Evolutionary conservation across 1,140 invertebrate genomes (phyloP).

Genomic region (Pogonomyrmex barbatus): DNA sequence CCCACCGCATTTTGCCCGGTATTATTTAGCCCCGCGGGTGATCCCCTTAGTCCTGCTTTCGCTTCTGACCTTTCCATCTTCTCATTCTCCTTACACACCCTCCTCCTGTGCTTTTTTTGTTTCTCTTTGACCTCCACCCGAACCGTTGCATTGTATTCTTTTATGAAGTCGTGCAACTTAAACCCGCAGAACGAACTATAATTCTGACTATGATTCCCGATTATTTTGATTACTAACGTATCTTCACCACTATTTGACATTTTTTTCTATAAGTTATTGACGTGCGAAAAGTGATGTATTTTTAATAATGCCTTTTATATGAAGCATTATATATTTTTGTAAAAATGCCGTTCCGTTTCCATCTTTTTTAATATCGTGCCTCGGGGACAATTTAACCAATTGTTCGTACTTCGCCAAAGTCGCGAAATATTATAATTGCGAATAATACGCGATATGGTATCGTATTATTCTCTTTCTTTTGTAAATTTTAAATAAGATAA

Average conservation of each 20-base stretch:
- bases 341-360: not conserved
- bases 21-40: constrained; percentile 84
- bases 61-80: constrained; percentile 69
- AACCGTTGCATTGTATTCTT: constrained; percentile 69
- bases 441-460: not conserved
- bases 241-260: not conserved
- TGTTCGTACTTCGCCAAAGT: not conserved
- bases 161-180: constrained; percentile 66
- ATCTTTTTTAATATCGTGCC: not conserved
- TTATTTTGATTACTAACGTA: not conserved
- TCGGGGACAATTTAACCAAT: not conserved
- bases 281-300: not conserved
- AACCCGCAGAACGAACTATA: constrained; percentile 12
- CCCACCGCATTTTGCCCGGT: constrained; percentile 80
- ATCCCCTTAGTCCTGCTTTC: constrained; percentile 68
- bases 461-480: not conserved
- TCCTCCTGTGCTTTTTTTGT: constrained; percentile 63
- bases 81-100: constrained; percentile 37
- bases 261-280: not conserved
- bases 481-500: constrained; percentile 19
- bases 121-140: constrained; percentile 56
- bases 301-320: not conserved
- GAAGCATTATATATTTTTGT: not conserved
- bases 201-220: constrained; percentile 27
- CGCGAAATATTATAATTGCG: not conserved